phyloP scores from a whole-genome alignment of 2,888 invertebrate species.

The Meandrusa payeni region DNA sequence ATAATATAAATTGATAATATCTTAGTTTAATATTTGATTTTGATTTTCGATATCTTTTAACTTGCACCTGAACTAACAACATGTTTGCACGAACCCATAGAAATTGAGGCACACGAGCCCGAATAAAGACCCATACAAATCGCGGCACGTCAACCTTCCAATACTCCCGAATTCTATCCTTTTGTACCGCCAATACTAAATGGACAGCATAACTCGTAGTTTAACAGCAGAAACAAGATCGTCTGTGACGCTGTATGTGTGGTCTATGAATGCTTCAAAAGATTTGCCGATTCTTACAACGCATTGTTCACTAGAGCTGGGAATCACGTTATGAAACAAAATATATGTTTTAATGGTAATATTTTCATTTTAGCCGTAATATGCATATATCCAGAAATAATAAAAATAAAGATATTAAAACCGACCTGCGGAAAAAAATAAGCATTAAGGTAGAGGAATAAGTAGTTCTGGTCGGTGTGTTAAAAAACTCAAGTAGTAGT shows the following conservation, averaged over 20 bases:
- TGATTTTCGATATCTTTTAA: slow-evolving; percentile 41
- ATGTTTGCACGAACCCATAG: slow-evolving; percentile 28
- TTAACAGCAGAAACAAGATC: slow-evolving; percentile 23
- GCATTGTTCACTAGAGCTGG: too few relatives aligned
- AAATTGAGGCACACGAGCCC: background rate
- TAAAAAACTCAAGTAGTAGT: too few relatives aligned
- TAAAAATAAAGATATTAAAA: too few relatives aligned
- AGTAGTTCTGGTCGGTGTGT: too few relatives aligned
- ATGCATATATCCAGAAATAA: too few relatives aligned
- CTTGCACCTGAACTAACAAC: slow-evolving; percentile 70
- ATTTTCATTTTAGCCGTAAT: too few relatives aligned
- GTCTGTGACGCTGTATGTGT: slow-evolving; percentile 33
- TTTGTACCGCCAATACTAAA: slow-evolving; percentile 19
- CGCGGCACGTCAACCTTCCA: background rate
- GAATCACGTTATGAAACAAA: too few relatives aligned
- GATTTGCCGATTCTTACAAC: slow-evolving; percentile 28
- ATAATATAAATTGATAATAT: too few relatives aligned
- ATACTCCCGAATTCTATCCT: slow-evolving; percentile 21
- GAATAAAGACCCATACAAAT: slow-evolving; percentile 2
- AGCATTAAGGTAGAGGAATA: too few relatives aligned
- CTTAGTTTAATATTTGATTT: background rate
- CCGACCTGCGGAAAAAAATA: too few relatives aligned
- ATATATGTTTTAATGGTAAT: too few relatives aligned
- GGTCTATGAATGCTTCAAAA: slow-evolving; percentile 36
- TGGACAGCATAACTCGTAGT: slow-evolving; percentile 1